A percentile compares a stretch with the other conserved stretches of the same genome.
phyloP scores from a whole-genome alignment of 2,113 vertebrate species.

The Protomyctophum bolini region DNA sequence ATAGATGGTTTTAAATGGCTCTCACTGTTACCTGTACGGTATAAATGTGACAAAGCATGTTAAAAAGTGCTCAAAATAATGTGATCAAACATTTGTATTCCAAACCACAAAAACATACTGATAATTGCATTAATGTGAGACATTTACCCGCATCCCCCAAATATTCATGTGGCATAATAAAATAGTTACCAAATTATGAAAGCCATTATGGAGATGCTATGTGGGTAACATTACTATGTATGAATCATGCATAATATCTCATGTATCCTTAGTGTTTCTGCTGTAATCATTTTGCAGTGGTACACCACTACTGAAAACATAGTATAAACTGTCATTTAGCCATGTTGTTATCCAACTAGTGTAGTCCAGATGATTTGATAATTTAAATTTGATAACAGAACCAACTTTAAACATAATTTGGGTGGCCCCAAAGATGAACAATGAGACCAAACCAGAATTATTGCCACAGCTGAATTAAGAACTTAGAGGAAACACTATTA shows the following conservation, averaged over 20 bases:
- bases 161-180: constrained; percentile 60
- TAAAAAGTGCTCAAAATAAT: constrained; percentile 93
- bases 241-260: neutral
- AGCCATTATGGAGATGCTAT: neutral
- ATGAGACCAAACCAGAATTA: too few species aligned
- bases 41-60: constrained; percentile 99
- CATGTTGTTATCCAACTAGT: too few species aligned
- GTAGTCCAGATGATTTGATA: too few species aligned
- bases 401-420: too few species aligned
- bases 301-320: too few species aligned
- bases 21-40: constrained; percentile 99
- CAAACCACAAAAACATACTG: constrained; percentile 72
- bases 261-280: too few species aligned
- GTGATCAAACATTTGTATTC: constrained; percentile 78
- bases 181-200: constrained; percentile 8
- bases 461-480: too few species aligned
- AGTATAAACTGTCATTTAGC: too few species aligned
- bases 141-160: constrained; percentile 21
- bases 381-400: too few species aligned
- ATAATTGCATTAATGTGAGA: constrained; percentile 57
- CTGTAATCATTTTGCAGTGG: too few species aligned
- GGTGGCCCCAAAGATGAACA: too few species aligned
- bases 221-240: neutral
- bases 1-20: constrained; percentile 99
- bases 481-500: neutral